Base-by-base conservation (phyloP, 1,140 invertebrate genomes). In the Drosophila lowei region DNA sequence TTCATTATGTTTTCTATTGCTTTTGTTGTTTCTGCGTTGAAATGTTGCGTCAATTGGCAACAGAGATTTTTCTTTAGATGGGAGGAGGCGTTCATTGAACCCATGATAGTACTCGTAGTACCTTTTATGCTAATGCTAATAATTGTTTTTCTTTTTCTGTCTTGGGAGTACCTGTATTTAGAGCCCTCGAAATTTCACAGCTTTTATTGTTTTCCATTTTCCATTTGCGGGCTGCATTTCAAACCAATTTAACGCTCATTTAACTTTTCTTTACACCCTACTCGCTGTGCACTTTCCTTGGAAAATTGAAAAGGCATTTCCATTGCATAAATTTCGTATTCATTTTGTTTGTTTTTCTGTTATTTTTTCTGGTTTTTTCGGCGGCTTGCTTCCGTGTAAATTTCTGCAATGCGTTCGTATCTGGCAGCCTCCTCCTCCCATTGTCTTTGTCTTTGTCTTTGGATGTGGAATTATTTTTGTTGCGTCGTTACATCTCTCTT, bases 211-310 rank as follows among this genome's bases (percentile, higher is more conserved):
- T 76, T 59, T 38, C 11, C 11, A 38, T 13, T 38, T 67, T 65
- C 15, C 63, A 67, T 54, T 43, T 50, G 60, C 48, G 46, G 34
- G 3, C 4, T 4, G 11, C 34, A 66, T 47, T 65, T 28, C 61
- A 21, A 28, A 59, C 48, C 47, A 72, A 79, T 77, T 83, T 83
- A 83, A 83, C 79, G 79, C 71, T 78, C 41, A 74, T 78, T 83
- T 78, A 78, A 67, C 58, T 66, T 43, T 65, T 50, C 16, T 38
- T 38, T 38, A 38, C 25, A 42, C 23, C 23, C 67, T n/a, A 8
- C 13, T 11, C 34, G 34, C 34, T 21, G 57, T 57, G 65, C 75
- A 63, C 71, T 64, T 66, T 72, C 68, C 61, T 56, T 74, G 47
- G 56, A 52, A 67, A 72, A 72, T 72, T 72, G 66, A 21, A 68